A percentile compares a stretch with the other conserved stretches of the same genome.
phyloP scores from a whole-genome alignment of 2,888 invertebrate genomes.

The Heliothis peltigera region DNA sequence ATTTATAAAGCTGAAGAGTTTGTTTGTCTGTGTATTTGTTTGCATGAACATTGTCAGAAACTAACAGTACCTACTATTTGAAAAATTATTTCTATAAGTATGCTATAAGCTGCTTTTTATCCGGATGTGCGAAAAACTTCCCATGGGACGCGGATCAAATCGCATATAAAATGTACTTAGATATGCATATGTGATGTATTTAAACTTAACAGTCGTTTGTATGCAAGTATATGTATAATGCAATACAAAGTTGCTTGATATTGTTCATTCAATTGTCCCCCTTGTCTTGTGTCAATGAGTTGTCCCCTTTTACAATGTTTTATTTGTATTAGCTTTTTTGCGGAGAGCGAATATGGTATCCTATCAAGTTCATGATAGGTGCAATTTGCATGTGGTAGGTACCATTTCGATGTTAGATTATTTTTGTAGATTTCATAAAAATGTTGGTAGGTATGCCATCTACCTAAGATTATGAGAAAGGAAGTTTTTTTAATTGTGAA shows the following conservation, averaged over 20 bases:
- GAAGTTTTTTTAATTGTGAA: not conserved
- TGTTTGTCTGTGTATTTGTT: no score
- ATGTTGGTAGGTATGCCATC: no score
- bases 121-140: no score
- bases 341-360: not conserved
- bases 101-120: no score
- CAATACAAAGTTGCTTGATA: conserved; percentile 1
- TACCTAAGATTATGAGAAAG: not conserved
- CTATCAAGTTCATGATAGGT: not conserved
- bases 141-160: no score
- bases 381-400: not conserved
- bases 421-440: no score
- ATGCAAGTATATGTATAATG: not conserved
- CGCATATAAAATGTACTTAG: no score
- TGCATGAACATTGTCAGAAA: no score
- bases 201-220: not conserved
- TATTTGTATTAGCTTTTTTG: not conserved
- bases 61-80: no score
- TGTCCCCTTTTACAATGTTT: not conserved
- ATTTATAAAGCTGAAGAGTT: no score
- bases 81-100: no score
- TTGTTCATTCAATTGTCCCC: conserved; percentile 5
- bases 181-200: not conserved
- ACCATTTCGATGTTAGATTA: no score
- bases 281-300: conserved; percentile 9